These are phyloP conservation scores for Carcina quercana DNA, from an alignment of 2,888 invertebrate species.

Conservation along the genomic window DNA sequence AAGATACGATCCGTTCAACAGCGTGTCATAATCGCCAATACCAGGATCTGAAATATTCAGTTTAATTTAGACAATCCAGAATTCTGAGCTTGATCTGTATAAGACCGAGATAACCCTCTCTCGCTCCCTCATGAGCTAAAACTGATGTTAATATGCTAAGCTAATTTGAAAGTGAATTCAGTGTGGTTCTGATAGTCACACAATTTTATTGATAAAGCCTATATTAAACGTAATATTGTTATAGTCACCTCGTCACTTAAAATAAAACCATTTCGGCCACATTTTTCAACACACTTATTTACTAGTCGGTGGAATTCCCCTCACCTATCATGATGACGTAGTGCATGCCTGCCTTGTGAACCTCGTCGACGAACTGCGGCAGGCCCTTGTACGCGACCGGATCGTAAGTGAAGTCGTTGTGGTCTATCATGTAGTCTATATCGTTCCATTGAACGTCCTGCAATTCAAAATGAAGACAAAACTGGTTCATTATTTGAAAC, in stretches of 20 bases:
- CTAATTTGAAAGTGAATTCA: no score
- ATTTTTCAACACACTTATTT: not conserved
- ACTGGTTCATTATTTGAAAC: no score
- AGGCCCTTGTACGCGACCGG: conserved; percentile 75
- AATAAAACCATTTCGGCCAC: not conserved
- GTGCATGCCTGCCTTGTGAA: conserved; percentile 83
- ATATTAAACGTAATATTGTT: no score
- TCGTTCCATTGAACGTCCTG: conserved; percentile 90
- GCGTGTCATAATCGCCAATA: conserved; percentile 78
- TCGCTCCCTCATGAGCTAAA: no score
- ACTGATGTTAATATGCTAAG: no score
- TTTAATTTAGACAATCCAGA: not conserved
- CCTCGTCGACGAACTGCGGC: conserved; percentile 78
- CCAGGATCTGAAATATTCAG: conserved; percentile 76
- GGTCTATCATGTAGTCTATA: conserved; percentile 86
- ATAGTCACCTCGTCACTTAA: not conserved
- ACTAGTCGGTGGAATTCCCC: conserved; percentile 7
- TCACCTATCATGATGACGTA: conserved; percentile 81
- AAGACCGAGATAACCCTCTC: no score
- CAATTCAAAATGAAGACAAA: not conserved
- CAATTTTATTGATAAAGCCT: no score
- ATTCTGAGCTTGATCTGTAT: no score
- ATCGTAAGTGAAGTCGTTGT: conserved; percentile 87
- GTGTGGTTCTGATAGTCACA: no score
- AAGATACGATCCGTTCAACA: conserved; percentile 78